Evolutionary conservation across 1,140 invertebrate genomes (phyloP).

Genomic region (Phymorhynchus buccinoides): DNA sequence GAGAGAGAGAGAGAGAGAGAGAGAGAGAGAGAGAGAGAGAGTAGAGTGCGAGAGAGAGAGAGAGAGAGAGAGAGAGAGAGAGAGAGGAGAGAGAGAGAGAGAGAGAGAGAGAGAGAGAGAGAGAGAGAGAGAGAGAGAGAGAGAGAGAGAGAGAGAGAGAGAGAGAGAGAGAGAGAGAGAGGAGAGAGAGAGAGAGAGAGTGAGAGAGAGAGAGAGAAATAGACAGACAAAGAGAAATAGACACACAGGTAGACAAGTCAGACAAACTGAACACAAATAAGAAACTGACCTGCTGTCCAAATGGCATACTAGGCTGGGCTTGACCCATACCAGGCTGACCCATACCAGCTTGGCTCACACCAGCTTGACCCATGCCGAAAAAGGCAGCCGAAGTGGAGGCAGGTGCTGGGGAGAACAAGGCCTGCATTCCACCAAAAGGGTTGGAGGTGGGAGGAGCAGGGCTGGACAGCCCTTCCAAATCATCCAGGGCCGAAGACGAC

Average conservation of each 20-base stretch:
- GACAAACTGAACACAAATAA: not conserved
- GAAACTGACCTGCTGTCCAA: conserved; percentile 1
- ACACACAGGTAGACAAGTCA: not conserved
- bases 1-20: not conserved
- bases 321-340: not conserved
- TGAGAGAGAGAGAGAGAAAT: not conserved
- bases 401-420: conserved; percentile 20
- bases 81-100: no score
- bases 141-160: not conserved
- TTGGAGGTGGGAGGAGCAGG: conserved; percentile 1
- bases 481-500: not conserved
- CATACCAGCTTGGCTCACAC: conserved; percentile 13
- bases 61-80: no score
- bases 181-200: not conserved
- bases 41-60: no score
- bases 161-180: not conserved
- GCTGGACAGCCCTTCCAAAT: conserved; percentile 23
- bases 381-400: not conserved
- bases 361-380: not conserved
- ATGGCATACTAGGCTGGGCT: not conserved
- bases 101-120: no score
- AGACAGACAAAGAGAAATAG: not conserved
- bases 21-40: no score
- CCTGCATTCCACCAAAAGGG: conserved; percentile 41
- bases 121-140: not conserved